Evolutionary conservation across 2,797 vertebrate genomes (phyloP), one percentile per base, ranked within the genome.

Genomic region (Fistularia commersonii): DNA sequence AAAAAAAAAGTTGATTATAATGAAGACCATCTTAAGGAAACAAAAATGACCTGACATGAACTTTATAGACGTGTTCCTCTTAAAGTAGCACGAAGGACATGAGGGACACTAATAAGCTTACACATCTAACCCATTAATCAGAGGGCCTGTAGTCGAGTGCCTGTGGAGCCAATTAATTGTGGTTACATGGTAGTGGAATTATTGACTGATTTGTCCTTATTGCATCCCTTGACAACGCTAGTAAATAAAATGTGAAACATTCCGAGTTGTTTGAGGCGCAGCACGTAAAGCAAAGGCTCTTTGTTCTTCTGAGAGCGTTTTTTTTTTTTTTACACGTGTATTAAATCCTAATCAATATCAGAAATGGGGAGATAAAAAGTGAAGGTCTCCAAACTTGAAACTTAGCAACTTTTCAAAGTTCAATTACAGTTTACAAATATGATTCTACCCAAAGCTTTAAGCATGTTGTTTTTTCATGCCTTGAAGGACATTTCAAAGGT

Each of bases 401-500:
- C 88, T 84, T 83, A 82, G 77, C 71, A 87, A 87, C 82, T 87
- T 88, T 85, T 86, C 76, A 86, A 86, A 89, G 80, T 54, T 53
- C 80, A 87, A 88, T 89, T 87, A 87, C 54, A 71, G 76, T 80
- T 77, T 85, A 87, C 83, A 87, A 87, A 88, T 83, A 83, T 66
- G 78, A 87, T 84, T 87, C 85, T 83, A 85, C 86, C 84, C 83
- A 87, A 85, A 84, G 83, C 81, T 77, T 64, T 81, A 72, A 68
- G 67, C 71, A 78, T 86, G 80, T 81, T 86, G 60, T 83, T 82
- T 78, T 77, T 78, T 72, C 66, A 72, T 51, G 84, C 83, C 84
- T 86, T 86, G 80, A 88, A 87, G 84, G 88, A 90, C 77, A 82
- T 88, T 90, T 90, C 86, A 87, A 89, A 88, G 83, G 78, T 83